Evolutionary conservation across 2,888 invertebrate genomes (phyloP).

Genomic region (Oscheius sp.): DNA sequence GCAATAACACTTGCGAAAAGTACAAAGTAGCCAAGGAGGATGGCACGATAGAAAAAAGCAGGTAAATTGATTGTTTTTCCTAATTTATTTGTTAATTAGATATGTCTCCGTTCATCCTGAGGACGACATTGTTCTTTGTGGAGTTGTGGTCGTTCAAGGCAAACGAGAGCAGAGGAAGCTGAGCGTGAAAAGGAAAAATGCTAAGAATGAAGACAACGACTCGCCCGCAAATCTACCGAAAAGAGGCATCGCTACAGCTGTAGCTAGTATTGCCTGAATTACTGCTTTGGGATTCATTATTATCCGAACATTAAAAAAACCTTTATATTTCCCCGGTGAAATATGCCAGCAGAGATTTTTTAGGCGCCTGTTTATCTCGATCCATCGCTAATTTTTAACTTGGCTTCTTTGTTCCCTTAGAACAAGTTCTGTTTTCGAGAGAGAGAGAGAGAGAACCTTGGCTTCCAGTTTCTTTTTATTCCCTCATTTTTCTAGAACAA

Average conservation of each 20-base stretch:
- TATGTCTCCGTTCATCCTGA: constrained; percentile 49
- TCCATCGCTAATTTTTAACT: too few relatives aligned
- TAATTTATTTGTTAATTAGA: constrained; percentile 33
- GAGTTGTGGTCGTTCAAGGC: constrained; percentile 50
- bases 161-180: constrained; percentile 28
- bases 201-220: constrained; percentile 26
- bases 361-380: too few relatives aligned
- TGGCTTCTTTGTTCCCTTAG: too few relatives aligned
- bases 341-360: too few relatives aligned
- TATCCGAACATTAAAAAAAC: too few relatives aligned
- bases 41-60: constrained; percentile 40
- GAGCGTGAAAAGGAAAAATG: constrained; percentile 40
- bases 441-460: too few relatives aligned
- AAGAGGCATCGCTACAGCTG: constrained; percentile 28
- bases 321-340: too few relatives aligned
- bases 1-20: constrained; percentile 57
- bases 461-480: too few relatives aligned
- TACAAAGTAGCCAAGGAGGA: constrained; percentile 51
- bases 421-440: too few relatives aligned
- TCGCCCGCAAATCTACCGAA: constrained; percentile 32
- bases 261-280: constrained; percentile 27
- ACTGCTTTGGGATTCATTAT: too few relatives aligned
- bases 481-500: too few relatives aligned
- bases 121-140: constrained; percentile 49
- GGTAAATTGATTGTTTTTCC: not conserved